Evolutionary conservation across 92 coral and sea anemone species (phyloP).

Genomic region (Parazoanthus atlanticus): DNA sequence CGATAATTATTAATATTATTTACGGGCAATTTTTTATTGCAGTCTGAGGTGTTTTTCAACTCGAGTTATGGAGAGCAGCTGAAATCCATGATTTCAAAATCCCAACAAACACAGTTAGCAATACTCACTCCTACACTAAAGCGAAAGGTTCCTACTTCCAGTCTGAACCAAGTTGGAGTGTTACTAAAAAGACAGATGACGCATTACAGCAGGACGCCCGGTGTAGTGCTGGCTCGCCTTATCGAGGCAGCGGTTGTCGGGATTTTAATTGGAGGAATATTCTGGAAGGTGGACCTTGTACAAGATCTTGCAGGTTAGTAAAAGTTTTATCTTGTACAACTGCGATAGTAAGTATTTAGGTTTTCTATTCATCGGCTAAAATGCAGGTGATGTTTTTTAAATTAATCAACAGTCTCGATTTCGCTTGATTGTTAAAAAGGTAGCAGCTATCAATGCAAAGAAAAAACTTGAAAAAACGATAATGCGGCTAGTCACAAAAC

Average conservation of each 20-base stretch:
- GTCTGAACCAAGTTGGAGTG: conserved; percentile 22
- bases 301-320: conserved; percentile 23
- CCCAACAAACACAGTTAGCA: conserved; percentile 8
- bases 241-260: conserved; percentile 33
- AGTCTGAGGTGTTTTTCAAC: neutral
- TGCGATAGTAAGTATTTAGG: neutral
- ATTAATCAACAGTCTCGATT: too few relatives aligned
- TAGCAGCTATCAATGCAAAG: too few relatives aligned
- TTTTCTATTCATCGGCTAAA: neutral
- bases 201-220: conserved; percentile 31
- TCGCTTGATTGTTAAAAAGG: too few relatives aligned
- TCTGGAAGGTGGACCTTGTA: conserved; percentile 23
- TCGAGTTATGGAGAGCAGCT: conserved; percentile 1
- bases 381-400: too few relatives aligned
- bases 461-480: too few relatives aligned
- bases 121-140: conserved; percentile 8
- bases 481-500: too few relatives aligned
- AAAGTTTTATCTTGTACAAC: neutral
- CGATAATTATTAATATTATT: too few relatives aligned
- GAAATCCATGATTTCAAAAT: neutral
- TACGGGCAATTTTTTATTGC: neutral
- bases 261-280: conserved; percentile 34
- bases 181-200: neutral
- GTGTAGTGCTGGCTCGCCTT: conserved; percentile 28
- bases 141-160: conserved; percentile 19